Conservation (phyloP, 2,797 vertebrate species). For the Alosa sapidissima region DNA sequence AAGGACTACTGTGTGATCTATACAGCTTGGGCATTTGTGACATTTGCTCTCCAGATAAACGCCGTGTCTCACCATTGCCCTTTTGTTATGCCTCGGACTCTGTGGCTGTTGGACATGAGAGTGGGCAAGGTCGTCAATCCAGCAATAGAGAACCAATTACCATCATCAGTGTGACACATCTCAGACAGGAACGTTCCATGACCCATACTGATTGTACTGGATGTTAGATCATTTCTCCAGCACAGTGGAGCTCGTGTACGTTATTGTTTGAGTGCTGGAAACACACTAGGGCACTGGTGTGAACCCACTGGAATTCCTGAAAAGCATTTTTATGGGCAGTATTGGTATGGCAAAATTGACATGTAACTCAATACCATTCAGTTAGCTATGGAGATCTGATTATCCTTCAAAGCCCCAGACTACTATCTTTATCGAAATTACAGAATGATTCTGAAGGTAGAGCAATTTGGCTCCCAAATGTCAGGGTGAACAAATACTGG, state of each 20-base stretch:
- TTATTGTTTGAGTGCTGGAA: neutral
- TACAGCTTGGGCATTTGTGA: neutral
- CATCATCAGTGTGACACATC: neutral
- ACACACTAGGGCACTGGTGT: neutral
- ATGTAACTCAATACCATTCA: neutral
- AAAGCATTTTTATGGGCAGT: neutral
- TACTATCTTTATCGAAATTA: neutral
- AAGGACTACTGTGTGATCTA: slow-evolving; percentile 3
- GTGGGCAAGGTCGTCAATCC: neutral
- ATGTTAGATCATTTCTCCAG: neutral
- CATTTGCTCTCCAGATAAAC: neutral
- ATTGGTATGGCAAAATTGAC: neutral
- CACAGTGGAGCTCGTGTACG: neutral
- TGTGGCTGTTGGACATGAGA: neutral
- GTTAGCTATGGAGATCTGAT: neutral
- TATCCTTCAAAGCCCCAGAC: neutral
- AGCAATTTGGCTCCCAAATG: neutral
- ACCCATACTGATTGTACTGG: neutral
- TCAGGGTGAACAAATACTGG: neutral
- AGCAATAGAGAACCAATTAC: neutral
- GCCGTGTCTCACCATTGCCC: neutral
- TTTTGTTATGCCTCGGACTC: neutral
- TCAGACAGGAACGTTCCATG: neutral
- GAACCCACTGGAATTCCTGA: neutral
- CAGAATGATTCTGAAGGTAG: neutral